Evolutionary conservation across 2,797 vertebrate genomes (phyloP).

Genomic region (Ataeniobius toweri): DNA sequence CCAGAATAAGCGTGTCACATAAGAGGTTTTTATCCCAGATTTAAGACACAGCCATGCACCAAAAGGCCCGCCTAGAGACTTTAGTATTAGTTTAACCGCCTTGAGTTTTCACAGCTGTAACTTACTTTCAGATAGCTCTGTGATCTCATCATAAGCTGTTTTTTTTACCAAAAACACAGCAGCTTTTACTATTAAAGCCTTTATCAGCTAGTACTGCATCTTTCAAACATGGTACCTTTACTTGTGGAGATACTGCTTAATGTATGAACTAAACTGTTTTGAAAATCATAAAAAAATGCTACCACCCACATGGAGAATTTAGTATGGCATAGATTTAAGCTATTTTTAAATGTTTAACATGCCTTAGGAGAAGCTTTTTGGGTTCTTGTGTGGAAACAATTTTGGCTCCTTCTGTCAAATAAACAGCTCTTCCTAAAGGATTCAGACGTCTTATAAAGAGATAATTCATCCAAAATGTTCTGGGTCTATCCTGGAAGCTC

Average conservation of each 20-base stretch:
- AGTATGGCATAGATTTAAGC: not conserved
- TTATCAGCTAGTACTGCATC: not conserved
- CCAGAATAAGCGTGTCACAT: not conserved
- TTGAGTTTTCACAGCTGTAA: slow-evolving; percentile 4
- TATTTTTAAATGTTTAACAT: not conserved
- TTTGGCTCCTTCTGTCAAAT: not conserved
- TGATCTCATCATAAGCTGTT: not conserved
- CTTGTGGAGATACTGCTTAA: not conserved
- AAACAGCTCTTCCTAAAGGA: not conserved
- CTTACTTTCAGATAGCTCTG: not conserved
- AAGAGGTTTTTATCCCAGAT: not conserved
- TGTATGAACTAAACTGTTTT: not conserved
- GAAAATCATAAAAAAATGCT: not conserved
- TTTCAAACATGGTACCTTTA: not conserved
- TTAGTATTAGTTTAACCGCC: not conserved
- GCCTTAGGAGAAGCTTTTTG: not conserved
- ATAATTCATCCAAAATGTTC: not conserved
- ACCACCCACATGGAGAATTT: not conserved
- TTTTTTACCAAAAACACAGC: not conserved
- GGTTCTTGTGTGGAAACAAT: not conserved
- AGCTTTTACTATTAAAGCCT: not conserved
- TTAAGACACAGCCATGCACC: not conserved
- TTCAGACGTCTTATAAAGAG: not conserved
- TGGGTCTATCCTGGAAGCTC: not conserved
- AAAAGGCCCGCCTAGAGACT: not conserved